Evolutionary conservation across 2,888 invertebrate genomes (phyloP), one percentile per base, ranked within the genome.

Genomic region (Xanthia togata): DNA sequence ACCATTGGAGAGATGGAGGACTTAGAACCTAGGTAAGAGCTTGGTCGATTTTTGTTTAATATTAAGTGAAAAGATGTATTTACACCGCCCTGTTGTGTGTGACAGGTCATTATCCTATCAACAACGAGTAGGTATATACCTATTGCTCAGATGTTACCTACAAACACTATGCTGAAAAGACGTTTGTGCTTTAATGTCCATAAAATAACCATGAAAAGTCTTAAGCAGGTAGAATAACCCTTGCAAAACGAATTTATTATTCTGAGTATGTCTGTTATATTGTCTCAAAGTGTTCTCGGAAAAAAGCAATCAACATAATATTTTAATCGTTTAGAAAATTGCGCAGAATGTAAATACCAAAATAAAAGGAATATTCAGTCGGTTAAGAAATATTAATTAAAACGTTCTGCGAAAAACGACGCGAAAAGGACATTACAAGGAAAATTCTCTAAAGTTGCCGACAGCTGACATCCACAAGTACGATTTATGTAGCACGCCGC

Each of bases 1-100:
- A 97, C 97, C 6, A 96, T 98, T 78, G 98, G 97, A 0, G 97
- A 98, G 88, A 94, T 98, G 93, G 97, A 98, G 90, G 97, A 97
- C 64, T 90, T 97, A 79, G 97, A 96, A 87, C 94, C 96, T 20
- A 97, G 97, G 97, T 97, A 88, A 95, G 96, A 70, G 17, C 14
- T n/a, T 63, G 3, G 2, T 14, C 63, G 3, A 67, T 35, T 44
- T 20, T 26, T 44, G 2, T 62, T 35, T 72, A 8, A n/a, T 72
- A n/a, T 47, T 20, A 9, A 38, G 8, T 35, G 47, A 35, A 20
- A 47, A 47, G 11, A 70, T 23, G 26, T 71, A 31, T 70, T 50
- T 38, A n/a, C 35, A n/a, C n/a, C n/a, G 26, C 11, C 23, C 6
- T 17, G 17, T 3, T 20, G 17, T 35, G 31, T 38, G 26, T 20